A percentile compares a stretch with the other conserved stretches of the same genome.
Evolutionary conservation across 2,888 invertebrate species (phyloP).

Genomic region (Callosobruchus maculatus): DNA sequence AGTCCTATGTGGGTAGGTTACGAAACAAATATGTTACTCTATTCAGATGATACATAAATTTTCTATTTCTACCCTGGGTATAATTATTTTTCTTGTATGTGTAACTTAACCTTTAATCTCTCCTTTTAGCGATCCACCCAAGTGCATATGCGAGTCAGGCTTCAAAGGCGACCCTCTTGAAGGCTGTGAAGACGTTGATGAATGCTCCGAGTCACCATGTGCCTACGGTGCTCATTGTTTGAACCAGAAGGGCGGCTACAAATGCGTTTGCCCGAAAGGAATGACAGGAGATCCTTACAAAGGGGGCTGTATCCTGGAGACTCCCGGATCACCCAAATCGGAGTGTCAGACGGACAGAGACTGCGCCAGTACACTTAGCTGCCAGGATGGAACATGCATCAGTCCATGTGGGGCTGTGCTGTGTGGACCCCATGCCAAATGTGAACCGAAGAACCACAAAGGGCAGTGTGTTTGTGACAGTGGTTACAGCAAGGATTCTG

Average conservation of each 20-base stretch:
- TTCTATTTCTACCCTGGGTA: too few relatives aligned
- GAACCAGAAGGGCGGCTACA: constrained; percentile 80
- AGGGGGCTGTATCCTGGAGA: constrained; percentile 66
- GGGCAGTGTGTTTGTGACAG: constrained; percentile 86
- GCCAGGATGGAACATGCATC: constrained; percentile 72
- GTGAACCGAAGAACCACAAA: constrained; percentile 83
- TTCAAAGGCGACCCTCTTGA: constrained; percentile 82
- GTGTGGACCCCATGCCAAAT: constrained; percentile 82
- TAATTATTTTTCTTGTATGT: too few relatives aligned
- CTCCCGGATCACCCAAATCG: constrained; percentile 56
- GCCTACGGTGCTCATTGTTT: constrained; percentile 86
- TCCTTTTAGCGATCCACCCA: constrained; percentile 67
- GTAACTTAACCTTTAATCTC: neutral
- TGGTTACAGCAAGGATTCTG: constrained; percentile 74
- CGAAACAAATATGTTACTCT: too few relatives aligned
- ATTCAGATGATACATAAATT: too few relatives aligned
- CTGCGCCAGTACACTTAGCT: constrained; percentile 77
- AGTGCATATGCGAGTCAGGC: constrained; percentile 83
- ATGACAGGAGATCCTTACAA: constrained; percentile 83
- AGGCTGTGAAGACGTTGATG: constrained; percentile 82
- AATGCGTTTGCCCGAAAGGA: constrained; percentile 80
- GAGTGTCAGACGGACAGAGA: constrained; percentile 71
- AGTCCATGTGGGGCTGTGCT: constrained; percentile 76
- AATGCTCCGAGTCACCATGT: constrained; percentile 80
- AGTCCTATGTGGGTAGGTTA: too few relatives aligned